These are phyloP conservation scores for Scolanthus callimorphus DNA, from an alignment of 92 coral and sea anemone genomes.

Conservation along the genomic window DNA sequence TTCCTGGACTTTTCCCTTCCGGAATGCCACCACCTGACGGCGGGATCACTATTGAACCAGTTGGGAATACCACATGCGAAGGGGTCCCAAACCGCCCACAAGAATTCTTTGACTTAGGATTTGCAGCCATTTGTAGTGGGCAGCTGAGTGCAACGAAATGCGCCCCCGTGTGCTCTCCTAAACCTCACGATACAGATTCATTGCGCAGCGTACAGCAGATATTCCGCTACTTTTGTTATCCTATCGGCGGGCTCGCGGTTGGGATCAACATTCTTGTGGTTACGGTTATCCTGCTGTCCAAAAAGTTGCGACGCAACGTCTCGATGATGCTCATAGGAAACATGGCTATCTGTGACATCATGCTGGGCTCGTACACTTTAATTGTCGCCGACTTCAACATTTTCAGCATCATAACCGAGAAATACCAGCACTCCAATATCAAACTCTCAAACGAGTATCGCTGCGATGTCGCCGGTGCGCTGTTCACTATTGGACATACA, in stretches of 20 bases:
- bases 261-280: constrained; percentile 5
- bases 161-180: not conserved
- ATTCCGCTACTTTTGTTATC: not conserved
- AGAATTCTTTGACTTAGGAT: not conserved
- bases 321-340: constrained; percentile 19
- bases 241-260: constrained; percentile 6
- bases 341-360: constrained; percentile 31
- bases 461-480: constrained; percentile 5
- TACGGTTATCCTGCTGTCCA: constrained; percentile 4
- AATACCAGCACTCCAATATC: not conserved
- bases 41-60: not conserved
- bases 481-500: constrained; percentile 24
- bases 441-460: not conserved
- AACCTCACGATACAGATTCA: too few species aligned
- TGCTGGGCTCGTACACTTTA: constrained; percentile 20
- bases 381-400: not conserved
- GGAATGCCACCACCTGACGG: not conserved
- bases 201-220: too few species aligned
- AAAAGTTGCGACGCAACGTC: constrained; percentile 10
- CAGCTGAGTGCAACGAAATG: not conserved
- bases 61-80: not conserved
- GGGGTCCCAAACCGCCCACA: not conserved
- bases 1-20: not conserved
- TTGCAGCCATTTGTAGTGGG: not conserved
- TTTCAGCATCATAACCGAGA: not conserved